Percentiles rank a stretch among this genome's conserved stretches.
Evolutionary conservation across 2,797 vertebrate species (phyloP).

Genomic region (Triplophysa bombifrons): DNA sequence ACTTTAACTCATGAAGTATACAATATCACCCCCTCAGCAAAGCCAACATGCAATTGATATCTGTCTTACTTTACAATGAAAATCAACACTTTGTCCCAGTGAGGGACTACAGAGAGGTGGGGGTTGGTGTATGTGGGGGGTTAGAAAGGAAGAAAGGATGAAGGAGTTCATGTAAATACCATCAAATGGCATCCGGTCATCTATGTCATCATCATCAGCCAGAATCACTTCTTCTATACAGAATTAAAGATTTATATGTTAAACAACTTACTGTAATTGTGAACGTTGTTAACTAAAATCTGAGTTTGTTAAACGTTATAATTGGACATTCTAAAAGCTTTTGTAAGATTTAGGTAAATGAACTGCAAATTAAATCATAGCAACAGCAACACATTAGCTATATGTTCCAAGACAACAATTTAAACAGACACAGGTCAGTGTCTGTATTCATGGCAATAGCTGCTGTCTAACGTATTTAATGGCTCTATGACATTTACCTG

Average conservation of each 20-base stretch:
- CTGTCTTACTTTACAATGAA: conserved; percentile 17
- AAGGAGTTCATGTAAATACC: conserved; percentile 67
- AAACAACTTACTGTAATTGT: neutral
- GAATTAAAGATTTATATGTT: conserved; percentile 41
- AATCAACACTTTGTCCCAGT: conserved; percentile 36
- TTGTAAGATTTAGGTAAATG: neutral
- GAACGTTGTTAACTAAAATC: neutral
- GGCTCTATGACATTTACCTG: conserved; percentile 72
- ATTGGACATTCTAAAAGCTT: neutral
- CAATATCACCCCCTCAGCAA: conserved; percentile 50
- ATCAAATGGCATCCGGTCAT: conserved; percentile 82
- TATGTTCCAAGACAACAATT: neutral
- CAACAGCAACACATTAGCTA: neutral
- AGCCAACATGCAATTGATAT: conserved; percentile 30
- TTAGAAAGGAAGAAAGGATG: conserved; percentile 10
- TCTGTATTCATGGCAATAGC: conserved; percentile 18
- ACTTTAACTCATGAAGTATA: conserved; percentile 33
- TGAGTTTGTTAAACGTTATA: neutral
- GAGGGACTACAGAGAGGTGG: neutral
- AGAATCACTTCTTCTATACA: conserved; percentile 91
- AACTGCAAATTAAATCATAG: neutral
- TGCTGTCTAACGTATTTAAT: conserved; percentile 8
- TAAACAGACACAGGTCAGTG: conserved; percentile 6
- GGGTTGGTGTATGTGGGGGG: neutral
- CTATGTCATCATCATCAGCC: conserved; percentile 88